These are phyloP conservation scores for Meda fulgida DNA, from an alignment of 2,797 vertebrate species.

Conservation along the genomic window DNA sequence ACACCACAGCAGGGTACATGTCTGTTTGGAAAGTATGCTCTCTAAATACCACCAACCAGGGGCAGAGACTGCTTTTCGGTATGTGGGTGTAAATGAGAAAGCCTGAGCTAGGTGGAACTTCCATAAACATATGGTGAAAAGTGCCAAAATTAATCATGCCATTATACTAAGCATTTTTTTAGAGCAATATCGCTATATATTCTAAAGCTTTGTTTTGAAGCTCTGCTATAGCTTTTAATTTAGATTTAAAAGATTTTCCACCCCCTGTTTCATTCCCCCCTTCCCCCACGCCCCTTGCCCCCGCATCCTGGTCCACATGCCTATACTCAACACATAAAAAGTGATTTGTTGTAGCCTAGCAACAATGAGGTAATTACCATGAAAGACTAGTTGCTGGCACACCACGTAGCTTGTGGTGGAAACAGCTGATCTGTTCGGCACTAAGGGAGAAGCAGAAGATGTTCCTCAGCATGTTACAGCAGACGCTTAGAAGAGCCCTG, in stretches of 20 bases:
- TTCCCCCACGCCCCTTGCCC: conserved; percentile 12
- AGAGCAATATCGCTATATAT: background rate
- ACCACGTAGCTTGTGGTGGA: conserved; percentile 69
- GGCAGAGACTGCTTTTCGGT: background rate
- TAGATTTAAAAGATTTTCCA: conserved; percentile 44
- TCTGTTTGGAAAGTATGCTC: conserved; percentile 19
- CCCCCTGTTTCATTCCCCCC: conserved; percentile 21
- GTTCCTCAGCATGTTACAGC: conserved; percentile 65
- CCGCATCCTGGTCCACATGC: conserved; percentile 41
- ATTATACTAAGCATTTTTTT: no score
- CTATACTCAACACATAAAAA: conserved; percentile 55
- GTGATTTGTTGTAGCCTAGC: conserved; percentile 70
- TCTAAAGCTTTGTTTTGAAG: background rate
- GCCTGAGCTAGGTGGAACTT: no score
- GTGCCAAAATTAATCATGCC: no score
- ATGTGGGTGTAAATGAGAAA: conserved; percentile 14
- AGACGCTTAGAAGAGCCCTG: conserved; percentile 60
- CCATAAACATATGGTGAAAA: no score
- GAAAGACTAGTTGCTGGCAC: conserved; percentile 67
- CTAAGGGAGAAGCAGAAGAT: conserved; percentile 62
- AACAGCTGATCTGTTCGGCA: conserved; percentile 68
- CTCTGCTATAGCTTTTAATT: background rate
- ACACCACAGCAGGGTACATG: conserved; percentile 1
- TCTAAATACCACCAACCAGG: background rate
- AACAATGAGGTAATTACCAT: conserved; percentile 70